These are phyloP conservation scores for Furcifer pardalis DNA, from an alignment of 2,797 vertebrate species.

Conservation along the genomic window DNA sequence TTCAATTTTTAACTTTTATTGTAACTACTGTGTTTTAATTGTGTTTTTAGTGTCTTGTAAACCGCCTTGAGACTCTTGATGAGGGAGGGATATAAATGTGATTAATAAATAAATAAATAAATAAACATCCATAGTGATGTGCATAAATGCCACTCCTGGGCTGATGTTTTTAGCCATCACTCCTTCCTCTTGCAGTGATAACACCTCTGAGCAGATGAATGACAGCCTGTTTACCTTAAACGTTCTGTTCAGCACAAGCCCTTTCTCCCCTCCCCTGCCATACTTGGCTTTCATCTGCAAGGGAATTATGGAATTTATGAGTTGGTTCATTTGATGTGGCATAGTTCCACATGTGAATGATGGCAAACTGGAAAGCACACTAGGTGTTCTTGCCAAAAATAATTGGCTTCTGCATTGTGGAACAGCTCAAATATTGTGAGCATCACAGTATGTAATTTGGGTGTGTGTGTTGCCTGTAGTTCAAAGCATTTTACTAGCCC, in stretches of 20 bases:
- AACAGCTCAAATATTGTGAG: constrained; percentile 69
- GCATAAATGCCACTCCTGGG: neutral
- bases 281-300: constrained; percentile 67
- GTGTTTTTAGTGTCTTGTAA: too few species aligned
- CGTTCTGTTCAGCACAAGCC: constrained; percentile 41
- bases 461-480: constrained; percentile 64
- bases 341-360: constrained; percentile 65
- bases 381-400: constrained; percentile 69
- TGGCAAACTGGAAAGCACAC: constrained; percentile 60
- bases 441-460: constrained; percentile 69
- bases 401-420: constrained; percentile 71
- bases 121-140: constrained; percentile 9
- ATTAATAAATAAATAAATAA: too few species aligned
- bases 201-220: constrained; percentile 34
- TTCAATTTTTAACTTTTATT: too few species aligned
- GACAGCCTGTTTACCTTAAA: constrained; percentile 38
- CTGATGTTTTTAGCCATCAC: constrained; percentile 27
- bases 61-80: too few species aligned
- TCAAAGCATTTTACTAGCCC: constrained; percentile 70
- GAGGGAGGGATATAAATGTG: too few species aligned
- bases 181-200: constrained; percentile 28
- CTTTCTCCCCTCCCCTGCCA: constrained; percentile 37
- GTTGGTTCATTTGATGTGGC: constrained; percentile 69
- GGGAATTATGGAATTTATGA: constrained; percentile 65
- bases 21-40: too few species aligned